A percentile compares a stretch with the other conserved stretches of the same genome.
These are phyloP conservation scores for Hyles vespertilio DNA, from an alignment of 1,140 invertebrate species.

Conservation along the genomic window DNA sequence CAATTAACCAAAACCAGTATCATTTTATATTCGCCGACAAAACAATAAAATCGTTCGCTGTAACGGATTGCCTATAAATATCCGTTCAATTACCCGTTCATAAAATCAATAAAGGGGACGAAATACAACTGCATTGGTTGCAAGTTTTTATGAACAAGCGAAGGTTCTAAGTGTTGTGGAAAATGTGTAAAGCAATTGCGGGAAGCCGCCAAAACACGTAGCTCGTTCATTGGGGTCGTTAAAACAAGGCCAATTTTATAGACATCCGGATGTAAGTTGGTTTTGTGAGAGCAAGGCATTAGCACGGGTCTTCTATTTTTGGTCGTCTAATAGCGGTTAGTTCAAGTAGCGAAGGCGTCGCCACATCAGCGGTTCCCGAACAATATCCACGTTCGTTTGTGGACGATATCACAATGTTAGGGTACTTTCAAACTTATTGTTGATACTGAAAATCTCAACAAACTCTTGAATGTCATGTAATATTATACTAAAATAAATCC, in stretches of 20 bases:
- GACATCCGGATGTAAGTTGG: slow-evolving; percentile 22
- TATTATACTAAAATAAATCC: too few species aligned
- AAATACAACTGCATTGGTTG: slow-evolving; percentile 10
- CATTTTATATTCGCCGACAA: slow-evolving; percentile 21
- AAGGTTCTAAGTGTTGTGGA: slow-evolving; percentile 12
- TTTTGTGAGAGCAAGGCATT: slow-evolving; percentile 16
- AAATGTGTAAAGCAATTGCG: slow-evolving; percentile 54
- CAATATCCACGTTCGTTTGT: slow-evolving; percentile 56
- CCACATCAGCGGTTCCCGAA: slow-evolving; percentile 59
- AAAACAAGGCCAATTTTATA: slow-evolving; percentile 36
- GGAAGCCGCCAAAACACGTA: slow-evolving; percentile 66
- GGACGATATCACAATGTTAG: slow-evolving; percentile 42
- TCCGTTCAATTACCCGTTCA: slow-evolving; percentile 11
- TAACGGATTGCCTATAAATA: slow-evolving; percentile 24
- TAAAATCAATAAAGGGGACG: slow-evolving; percentile 14
- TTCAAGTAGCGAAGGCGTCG: slow-evolving; percentile 48
- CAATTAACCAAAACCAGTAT: slow-evolving; percentile 14
- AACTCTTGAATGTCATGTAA: too few species aligned
- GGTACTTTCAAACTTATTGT: slow-evolving; percentile 12
- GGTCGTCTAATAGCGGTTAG: slow-evolving; percentile 29
- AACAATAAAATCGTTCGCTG: slow-evolving; percentile 26
- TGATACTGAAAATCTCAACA: too few species aligned
- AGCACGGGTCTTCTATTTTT: slow-evolving; percentile 38
- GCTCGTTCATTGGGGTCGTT: slow-evolving; percentile 59
- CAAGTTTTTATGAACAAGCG: slow-evolving; percentile 11